These are phyloP conservation scores for Trichonephila clavipes DNA, from an alignment of 1,140 invertebrate species.

Conservation along the genomic window DNA sequence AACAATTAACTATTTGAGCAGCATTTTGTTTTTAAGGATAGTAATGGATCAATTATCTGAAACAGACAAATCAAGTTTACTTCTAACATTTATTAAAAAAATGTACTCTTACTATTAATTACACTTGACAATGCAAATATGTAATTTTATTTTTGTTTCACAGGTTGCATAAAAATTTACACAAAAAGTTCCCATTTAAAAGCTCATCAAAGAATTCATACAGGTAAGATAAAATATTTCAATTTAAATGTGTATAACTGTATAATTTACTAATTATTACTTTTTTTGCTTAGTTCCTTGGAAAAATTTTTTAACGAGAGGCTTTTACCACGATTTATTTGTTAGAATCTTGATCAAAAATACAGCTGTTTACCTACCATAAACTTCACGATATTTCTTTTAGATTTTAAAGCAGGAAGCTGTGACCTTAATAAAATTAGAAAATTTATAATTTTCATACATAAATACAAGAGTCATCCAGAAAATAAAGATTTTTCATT, in stretches of 20 bases:
- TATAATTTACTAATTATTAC: not conserved
- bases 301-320: no score
- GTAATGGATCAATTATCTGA: no score
- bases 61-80: no score
- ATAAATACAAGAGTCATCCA: no score
- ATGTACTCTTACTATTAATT: no score
- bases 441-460: no score
- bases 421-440: no score
- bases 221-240: conserved; percentile 86
- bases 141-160: conserved; percentile 79
- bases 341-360: not conserved
- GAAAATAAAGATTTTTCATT: no score
- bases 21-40: no score
- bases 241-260: not conserved
- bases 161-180: conserved; percentile 98
- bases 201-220: conserved; percentile 98
- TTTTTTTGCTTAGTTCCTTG: not conserved
- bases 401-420: not conserved
- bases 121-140: not conserved
- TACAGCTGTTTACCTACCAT: not conserved
- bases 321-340: no score
- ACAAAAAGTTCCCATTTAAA: conserved; percentile 99
- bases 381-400: not conserved
- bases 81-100: no score
- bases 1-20: no score